Evolutionary conservation across 2,797 vertebrate species (phyloP), one percentile per base, ranked within the genome.

Genomic region (Sternarchorhynchus goeldii): DNA sequence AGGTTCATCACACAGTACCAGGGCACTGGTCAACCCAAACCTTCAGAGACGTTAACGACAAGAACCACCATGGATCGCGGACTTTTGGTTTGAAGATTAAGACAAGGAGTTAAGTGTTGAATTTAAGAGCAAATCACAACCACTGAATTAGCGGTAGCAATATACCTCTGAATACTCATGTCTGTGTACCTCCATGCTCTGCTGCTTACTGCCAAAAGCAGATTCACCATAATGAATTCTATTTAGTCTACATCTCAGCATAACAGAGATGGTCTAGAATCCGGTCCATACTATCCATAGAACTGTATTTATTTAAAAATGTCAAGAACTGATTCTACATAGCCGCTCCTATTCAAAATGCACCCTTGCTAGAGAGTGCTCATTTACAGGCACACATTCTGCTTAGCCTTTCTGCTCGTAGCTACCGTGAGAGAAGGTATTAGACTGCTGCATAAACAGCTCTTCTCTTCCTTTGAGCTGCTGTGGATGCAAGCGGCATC

Each of bases 111-210:
- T 53, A 4, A 29, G 20, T 16, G 18, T 41, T 39, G n/a, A 20
- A 5, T 59, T 16, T 65, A 1, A 36, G 53, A 65, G 16, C 34
- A 21, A 73, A 58, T 14, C 60, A 57, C 65, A 6, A 16, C 32
- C 18, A 18, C 21, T 25, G 29, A 59, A 68, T 59, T 60, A 55
- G 72, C 14, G 14, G 12, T 18, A 6, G 41, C 16, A 25, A 55
- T 58, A 29, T 79, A 68, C 56, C 56, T 74, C 64, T n/a, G 14
- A 68, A 55, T 14, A n/a, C 17, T 73, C 50, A 21, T 16, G 17
- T 78, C 68, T 57, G 34, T 73, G 71, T 60, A 74, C 56, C 64
- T 73, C 31, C 12, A n/a, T 4, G 7, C 68, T 69, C 56, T 68
- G 68, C 34, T 31, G 12, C 41, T 58, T 69, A 10, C 21, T 29